phyloP scores from a whole-genome alignment of 2,113 vertebrate species.

The Murina feae region DNA sequence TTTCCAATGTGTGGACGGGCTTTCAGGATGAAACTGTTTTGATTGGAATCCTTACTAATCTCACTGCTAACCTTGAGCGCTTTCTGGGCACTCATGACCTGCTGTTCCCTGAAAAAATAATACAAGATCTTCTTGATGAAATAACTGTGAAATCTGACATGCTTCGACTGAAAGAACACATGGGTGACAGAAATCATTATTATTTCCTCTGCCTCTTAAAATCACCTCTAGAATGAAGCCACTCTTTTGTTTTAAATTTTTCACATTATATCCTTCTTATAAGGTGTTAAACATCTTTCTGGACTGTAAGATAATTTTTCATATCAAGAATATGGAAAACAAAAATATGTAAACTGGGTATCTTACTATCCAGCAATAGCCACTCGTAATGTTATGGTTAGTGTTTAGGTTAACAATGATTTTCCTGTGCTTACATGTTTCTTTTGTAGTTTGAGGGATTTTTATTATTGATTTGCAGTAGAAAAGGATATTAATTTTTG shows the following conservation, averaged over 20 bases:
- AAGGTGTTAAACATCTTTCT: conserved; percentile 16
- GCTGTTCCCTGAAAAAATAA: conserved; percentile 80
- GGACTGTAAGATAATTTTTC: conserved; percentile 6
- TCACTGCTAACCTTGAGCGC: conserved; percentile 82
- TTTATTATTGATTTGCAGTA: conserved; percentile 3
- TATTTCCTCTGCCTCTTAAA: background rate
- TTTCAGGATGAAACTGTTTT: conserved; percentile 89
- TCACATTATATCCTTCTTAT: conserved; percentile 13
- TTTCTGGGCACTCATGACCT: conserved; percentile 82
- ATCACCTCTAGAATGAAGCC: background rate
- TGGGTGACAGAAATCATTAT: conserved; percentile 79
- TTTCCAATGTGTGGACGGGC: conserved; percentile 86
- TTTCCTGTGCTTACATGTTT: background rate
- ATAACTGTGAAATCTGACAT: conserved; percentile 86
- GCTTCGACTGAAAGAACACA: conserved; percentile 82
- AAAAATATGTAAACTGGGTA: background rate
- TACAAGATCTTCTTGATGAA: conserved; percentile 81
- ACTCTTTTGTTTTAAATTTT: background rate
- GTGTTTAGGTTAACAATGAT: background rate
- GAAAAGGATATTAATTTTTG: background rate
- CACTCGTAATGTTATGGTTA: background rate
- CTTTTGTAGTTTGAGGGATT: background rate
- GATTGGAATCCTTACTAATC: conserved; percentile 83
- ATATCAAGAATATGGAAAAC: background rate
- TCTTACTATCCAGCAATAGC: background rate